Conservation (phyloP, 2,797 vertebrate genomes). For the Sitta carolinensis region DNA sequence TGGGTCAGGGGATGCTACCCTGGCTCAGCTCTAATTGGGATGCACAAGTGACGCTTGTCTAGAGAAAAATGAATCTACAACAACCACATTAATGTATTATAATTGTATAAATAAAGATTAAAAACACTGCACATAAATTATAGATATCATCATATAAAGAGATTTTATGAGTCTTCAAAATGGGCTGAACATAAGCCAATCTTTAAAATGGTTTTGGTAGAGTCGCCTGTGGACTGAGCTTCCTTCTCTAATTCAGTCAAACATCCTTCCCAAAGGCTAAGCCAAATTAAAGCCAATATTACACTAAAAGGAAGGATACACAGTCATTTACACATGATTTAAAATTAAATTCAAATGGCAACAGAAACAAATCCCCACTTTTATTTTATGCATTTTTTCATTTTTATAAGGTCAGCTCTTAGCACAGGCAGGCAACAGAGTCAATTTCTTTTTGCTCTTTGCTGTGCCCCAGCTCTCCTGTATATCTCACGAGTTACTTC, state of each 20-base stretch:
- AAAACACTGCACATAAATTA: not conserved
- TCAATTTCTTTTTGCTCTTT: not conserved
- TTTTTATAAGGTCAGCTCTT: not conserved
- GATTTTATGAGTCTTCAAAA: not conserved
- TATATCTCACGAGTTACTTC: not conserved
- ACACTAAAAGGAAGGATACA: not conserved
- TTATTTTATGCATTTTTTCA: not conserved
- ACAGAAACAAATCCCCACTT: not conserved
- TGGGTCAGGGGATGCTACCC: not conserved
- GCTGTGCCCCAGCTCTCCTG: not conserved
- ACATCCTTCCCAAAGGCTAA: slow-evolving; percentile 6
- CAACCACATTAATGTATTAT: not conserved
- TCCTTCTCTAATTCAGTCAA: slow-evolving; percentile 16
- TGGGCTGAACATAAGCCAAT: not conserved
- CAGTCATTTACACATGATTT: not conserved
- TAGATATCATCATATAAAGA: not conserved
- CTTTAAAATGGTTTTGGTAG: slow-evolving; percentile 8
- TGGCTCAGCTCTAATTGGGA: not conserved
- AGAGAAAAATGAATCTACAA: not conserved
- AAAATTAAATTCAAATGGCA: slow-evolving; percentile 1
- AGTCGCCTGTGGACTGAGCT: not conserved
- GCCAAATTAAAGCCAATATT: not conserved
- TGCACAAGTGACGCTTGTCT: not conserved
- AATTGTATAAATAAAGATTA: slow-evolving; percentile 19
- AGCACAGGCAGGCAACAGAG: not conserved